A percentile compares a stretch with the other conserved stretches of the same genome.
Evolutionary conservation across 2,888 invertebrate genomes (phyloP).

Genomic region (Drepanosiphum platanoidis): DNA sequence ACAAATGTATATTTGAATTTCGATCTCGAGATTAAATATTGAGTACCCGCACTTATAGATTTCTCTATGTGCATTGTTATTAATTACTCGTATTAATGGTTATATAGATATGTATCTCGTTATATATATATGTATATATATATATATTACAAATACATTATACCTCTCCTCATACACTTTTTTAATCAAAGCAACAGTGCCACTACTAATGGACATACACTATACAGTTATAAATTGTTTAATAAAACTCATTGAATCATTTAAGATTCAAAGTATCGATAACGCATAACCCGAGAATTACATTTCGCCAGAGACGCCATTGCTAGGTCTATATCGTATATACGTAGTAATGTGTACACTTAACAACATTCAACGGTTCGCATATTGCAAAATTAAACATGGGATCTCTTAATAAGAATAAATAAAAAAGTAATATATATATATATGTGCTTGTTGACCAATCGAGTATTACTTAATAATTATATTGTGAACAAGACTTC

Average conservation of each 20-base stretch:
- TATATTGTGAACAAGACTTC: too few relatives aligned
- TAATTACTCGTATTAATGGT: slow-evolving; percentile 24
- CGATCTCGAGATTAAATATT: slow-evolving; percentile 9
- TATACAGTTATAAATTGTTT: slow-evolving; percentile 31
- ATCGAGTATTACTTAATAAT: too few relatives aligned
- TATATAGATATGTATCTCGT: not conserved
- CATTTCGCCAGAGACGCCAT: not conserved
- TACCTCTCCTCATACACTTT: too few relatives aligned
- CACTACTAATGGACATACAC: slow-evolving; percentile 2
- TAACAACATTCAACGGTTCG: not conserved
- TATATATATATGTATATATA: not conserved
- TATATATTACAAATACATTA: not conserved
- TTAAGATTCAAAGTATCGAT: slow-evolving; percentile 14
- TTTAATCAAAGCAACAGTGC: slow-evolving; percentile 14
- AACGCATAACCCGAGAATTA: not conserved
- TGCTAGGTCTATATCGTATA: not conserved
- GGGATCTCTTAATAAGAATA: not conserved
- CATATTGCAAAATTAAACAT: not conserved
- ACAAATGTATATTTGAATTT: slow-evolving; percentile 12
- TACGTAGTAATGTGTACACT: not conserved
- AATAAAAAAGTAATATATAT: not conserved
- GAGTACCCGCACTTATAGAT: not conserved
- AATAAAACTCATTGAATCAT: slow-evolving; percentile 26
- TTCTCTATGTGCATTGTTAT: slow-evolving; percentile 4
- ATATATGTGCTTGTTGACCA: too few relatives aligned